Evolutionary conservation across 2,113 vertebrate genomes (phyloP).

Genomic region (Columbina picui): DNA sequence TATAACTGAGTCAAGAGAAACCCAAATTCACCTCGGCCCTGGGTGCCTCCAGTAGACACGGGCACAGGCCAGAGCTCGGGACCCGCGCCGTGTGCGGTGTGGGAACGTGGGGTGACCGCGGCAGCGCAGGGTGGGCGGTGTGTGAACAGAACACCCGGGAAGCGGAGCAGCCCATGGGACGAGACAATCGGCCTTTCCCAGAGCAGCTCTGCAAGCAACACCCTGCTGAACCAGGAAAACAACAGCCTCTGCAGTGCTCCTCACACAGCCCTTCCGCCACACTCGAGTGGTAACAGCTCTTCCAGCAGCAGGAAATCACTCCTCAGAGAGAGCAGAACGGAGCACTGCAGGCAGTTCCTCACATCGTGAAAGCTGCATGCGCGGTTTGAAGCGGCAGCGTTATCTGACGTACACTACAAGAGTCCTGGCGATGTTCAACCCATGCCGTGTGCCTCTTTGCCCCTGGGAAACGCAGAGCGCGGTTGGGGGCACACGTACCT

Average conservation of each 20-base stretch:
- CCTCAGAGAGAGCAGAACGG: background rate
- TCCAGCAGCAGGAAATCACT: background rate
- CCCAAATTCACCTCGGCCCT: background rate
- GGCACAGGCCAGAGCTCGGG: no score
- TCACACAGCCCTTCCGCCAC: accelerated
- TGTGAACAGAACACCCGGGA: background rate
- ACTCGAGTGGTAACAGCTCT: accelerated
- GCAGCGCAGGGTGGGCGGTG: no score
- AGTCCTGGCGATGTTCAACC: background rate
- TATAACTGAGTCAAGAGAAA: accelerated
- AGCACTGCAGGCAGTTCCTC: background rate
- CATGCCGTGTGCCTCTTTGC: accelerated
- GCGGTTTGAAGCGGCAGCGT: accelerated
- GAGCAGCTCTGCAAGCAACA: background rate
- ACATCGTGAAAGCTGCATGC: accelerated
- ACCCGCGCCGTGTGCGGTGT: no score
- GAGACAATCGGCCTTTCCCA: background rate
- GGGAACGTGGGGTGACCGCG: background rate
- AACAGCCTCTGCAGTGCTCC: accelerated
- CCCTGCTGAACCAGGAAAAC: background rate
- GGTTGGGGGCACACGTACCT: conserved; percentile 77
- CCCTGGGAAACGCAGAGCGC: no score
- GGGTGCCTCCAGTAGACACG: accelerated
- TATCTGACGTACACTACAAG: accelerated
- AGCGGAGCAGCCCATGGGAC: background rate